Evolutionary conservation across 2,888 invertebrate genomes (phyloP).

Genomic region (Lithophane socia): DNA sequence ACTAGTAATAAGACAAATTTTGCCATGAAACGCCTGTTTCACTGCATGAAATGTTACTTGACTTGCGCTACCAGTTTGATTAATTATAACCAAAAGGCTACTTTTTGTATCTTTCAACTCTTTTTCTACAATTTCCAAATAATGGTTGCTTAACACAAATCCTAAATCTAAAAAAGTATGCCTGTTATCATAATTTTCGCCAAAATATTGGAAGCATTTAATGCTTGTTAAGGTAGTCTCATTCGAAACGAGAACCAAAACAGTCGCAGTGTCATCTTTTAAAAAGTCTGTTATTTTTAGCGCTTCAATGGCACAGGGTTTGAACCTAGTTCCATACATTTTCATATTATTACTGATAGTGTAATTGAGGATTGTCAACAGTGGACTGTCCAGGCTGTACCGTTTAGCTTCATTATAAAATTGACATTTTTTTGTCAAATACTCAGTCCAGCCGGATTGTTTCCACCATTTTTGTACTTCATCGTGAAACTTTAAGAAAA

Average conservation of each 20-base stretch:
- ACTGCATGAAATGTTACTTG: neutral
- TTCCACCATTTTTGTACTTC: conserved; percentile 61
- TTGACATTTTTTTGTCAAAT: conserved; percentile 48
- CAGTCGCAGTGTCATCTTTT: conserved; percentile 9
- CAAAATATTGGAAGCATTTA: conserved; percentile 32
- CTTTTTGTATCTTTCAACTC: conserved; percentile 9
- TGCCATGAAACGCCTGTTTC: conserved; percentile 20
- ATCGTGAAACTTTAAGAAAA: conserved; percentile 56
- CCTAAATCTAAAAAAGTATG: conserved; percentile 35
- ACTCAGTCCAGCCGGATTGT: conserved; percentile 18
- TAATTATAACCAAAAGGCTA: conserved; percentile 15
- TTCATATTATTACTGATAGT: conserved; percentile 10
- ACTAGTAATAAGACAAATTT: conserved; percentile 35
- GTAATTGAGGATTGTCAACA: conserved; percentile 28
- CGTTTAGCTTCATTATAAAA: conserved; percentile 37
- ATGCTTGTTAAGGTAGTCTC: conserved; percentile 33
- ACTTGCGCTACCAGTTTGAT: neutral
- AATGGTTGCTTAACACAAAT: neutral
- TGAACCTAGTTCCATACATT: conserved; percentile 17
- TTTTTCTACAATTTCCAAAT: conserved; percentile 24
- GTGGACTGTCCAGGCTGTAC: conserved; percentile 15
- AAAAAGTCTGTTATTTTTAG: conserved; percentile 12
- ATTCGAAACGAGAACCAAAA: conserved; percentile 19
- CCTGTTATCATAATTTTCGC: neutral
- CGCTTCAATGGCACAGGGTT: conserved; percentile 5